Evolutionary conservation across 2,888 invertebrate genomes (phyloP).

Genomic region (Tenthredo amoena): DNA sequence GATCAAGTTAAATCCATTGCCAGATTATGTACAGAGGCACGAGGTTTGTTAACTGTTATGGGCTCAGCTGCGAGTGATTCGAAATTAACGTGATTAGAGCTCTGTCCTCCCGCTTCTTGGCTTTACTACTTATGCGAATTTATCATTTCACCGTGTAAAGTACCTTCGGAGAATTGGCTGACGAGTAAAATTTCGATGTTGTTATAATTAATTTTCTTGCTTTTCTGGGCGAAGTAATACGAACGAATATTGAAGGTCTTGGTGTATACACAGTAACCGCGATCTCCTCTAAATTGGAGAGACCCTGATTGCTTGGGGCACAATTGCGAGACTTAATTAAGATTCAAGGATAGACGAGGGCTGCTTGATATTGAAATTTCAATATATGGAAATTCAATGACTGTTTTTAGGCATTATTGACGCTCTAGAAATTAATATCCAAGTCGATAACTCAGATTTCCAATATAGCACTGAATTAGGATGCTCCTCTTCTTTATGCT

Average conservation of each 20-base stretch:
- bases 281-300: constrained; percentile 21
- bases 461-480: background rate
- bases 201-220: background rate
- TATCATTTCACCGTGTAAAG: background rate
- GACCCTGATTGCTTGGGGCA: constrained; percentile 9
- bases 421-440: background rate
- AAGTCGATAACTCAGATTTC: background rate
- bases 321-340: constrained; percentile 27
- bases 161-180: background rate
- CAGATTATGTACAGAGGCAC: background rate
- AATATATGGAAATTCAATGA: constrained; percentile 1
- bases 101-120: background rate
- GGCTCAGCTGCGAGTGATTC: background rate
- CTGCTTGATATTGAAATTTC: constrained; percentile 23
- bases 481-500: background rate
- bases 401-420: background rate
- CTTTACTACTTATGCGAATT: background rate
- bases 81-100: background rate
- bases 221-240: background rate
- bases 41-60: background rate
- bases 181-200: background rate
- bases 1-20: background rate
- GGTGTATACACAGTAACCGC: background rate
- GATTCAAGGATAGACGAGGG: constrained; percentile 4
- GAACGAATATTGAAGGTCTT: background rate